Evolutionary conservation across 2,797 vertebrate genomes (phyloP).

Genomic region (Neosilurus hyrtlii): DNA sequence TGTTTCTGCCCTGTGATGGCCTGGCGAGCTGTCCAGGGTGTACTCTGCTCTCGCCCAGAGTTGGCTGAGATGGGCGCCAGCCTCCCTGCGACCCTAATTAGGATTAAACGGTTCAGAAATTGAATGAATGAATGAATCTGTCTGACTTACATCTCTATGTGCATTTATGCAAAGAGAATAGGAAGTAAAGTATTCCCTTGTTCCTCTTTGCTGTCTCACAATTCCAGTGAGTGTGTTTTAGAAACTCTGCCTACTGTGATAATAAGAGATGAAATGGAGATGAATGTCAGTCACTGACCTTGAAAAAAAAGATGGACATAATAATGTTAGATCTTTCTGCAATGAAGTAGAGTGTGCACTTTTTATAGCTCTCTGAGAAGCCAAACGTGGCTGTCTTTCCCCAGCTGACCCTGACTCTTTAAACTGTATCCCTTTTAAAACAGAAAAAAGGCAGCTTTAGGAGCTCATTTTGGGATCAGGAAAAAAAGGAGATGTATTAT

Average conservation of each 20-base stretch:
- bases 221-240: background rate
- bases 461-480: background rate
- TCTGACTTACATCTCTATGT: background rate
- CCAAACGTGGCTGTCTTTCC: background rate
- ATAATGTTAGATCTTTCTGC: background rate
- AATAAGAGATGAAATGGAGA: conserved; percentile 4
- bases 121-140: too few relatives aligned
- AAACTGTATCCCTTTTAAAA: conserved; percentile 1
- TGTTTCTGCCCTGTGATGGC: too few relatives aligned
- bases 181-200: background rate
- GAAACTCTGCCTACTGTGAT: background rate
- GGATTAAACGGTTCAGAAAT: too few relatives aligned
- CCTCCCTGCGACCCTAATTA: too few relatives aligned
- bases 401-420: background rate
- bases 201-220: background rate
- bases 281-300: conserved; percentile 15
- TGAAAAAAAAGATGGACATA: background rate
- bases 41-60: too few relatives aligned
- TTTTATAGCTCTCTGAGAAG: background rate
- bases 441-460: background rate
- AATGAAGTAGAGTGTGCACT: background rate
- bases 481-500: background rate
- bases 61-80: too few relatives aligned
- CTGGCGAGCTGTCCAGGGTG: too few relatives aligned
- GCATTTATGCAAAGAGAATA: background rate